A percentile compares a stretch with the other conserved stretches of the same genome.
phyloP scores from a whole-genome alignment of 1,140 invertebrate species.

The Brachionus koreanus region DNA sequence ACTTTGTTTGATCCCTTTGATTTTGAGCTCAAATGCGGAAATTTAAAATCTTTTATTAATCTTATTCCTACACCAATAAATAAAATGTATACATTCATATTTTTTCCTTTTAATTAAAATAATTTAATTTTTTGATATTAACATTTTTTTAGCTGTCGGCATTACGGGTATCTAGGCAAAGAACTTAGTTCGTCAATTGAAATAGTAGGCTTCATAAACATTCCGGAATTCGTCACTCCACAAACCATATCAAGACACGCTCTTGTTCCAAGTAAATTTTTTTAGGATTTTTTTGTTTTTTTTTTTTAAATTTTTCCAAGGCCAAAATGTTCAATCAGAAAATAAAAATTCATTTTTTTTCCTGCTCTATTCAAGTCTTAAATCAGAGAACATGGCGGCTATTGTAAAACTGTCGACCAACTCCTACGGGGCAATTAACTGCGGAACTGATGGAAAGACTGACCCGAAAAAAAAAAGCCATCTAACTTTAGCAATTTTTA shows the following conservation, averaged over 20 bases:
- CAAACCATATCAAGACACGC: constrained; percentile 22
- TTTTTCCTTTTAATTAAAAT: background rate
- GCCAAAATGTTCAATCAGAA: background rate
- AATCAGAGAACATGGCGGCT: constrained; percentile 33
- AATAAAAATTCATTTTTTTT: background rate
- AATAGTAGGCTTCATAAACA: constrained; percentile 30
- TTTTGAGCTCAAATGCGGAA: constrained; percentile 33
- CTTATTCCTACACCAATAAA: constrained; percentile 9
- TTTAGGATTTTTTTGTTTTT: background rate
- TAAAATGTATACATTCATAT: background rate
- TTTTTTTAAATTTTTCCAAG: background rate
- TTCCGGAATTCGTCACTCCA: constrained; percentile 4
- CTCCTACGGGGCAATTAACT: constrained; percentile 23
- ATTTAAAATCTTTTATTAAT: constrained; percentile 8
- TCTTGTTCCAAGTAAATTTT: background rate
- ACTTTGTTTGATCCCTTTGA: background rate
- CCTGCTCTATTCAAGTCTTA: background rate
- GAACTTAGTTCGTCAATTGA: background rate
- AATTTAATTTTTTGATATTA: background rate
- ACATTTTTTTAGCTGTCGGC: background rate
- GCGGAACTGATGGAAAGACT: background rate
- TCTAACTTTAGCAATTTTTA: constrained; percentile 23
- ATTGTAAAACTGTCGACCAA: background rate
- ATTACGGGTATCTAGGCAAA: constrained; percentile 9
- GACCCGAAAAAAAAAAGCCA: background rate